phyloP scores from a whole-genome alignment of 2,888 invertebrate species.

The Eupithecia centaureata region DNA sequence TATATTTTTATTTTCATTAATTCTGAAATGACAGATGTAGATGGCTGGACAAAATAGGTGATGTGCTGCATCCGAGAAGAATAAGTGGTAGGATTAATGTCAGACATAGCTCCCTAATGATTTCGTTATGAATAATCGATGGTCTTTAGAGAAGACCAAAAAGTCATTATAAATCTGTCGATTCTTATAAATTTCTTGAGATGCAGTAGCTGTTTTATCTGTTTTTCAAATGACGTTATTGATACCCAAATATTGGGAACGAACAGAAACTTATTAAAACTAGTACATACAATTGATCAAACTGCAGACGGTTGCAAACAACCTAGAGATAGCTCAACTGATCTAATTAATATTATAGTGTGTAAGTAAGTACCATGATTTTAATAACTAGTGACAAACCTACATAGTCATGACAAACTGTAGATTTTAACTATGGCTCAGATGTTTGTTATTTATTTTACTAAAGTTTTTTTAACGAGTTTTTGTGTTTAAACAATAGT shows the following conservation, averaged over 20 bases:
- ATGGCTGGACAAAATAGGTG: conserved; percentile 58
- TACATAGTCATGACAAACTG: neutral
- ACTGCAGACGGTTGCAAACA: too few relatives aligned
- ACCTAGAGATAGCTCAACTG: neutral
- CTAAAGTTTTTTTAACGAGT: neutral
- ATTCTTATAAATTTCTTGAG: neutral
- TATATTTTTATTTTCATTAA: conserved; percentile 65
- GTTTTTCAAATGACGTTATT: too few relatives aligned
- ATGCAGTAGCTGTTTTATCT: too few relatives aligned
- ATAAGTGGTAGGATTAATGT: conserved; percentile 35
- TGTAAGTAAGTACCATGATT: neutral
- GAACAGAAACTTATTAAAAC: too few relatives aligned
- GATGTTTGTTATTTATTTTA: neutral
- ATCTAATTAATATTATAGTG: too few relatives aligned
- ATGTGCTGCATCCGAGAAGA: conserved; percentile 52
- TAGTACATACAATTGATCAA: too few relatives aligned
- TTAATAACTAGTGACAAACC: neutral
- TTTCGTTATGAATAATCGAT: conserved; percentile 25
- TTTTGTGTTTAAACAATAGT: neutral
- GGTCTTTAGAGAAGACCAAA: neutral
- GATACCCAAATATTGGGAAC: too few relatives aligned
- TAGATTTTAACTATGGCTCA: neutral
- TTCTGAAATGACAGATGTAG: conserved; percentile 78
- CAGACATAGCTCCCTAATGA: conserved; percentile 10
- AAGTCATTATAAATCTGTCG: neutral